A percentile compares a stretch with the other conserved stretches of the same genome.
phyloP scores from a whole-genome alignment of 2,797 vertebrate genomes.

The Lutjanus argentimaculatus region DNA sequence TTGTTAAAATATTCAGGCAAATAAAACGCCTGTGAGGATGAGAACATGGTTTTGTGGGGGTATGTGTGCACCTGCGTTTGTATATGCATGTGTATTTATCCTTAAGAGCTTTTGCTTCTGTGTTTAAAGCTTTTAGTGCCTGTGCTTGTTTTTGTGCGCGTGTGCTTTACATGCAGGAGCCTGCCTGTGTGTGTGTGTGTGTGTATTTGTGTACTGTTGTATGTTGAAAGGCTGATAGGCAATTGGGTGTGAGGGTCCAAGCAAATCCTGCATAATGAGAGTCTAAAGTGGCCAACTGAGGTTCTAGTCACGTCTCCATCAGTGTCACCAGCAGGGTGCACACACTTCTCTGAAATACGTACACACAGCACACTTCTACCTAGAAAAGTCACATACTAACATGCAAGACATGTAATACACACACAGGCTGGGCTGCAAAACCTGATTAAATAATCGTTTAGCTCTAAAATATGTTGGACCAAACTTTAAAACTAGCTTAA shows the following conservation, averaged over 20 bases:
- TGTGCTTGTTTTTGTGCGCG: not conserved
- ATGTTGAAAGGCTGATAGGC: slow-evolving; percentile 36
- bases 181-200: slow-evolving; percentile 3
- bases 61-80: slow-evolving; percentile 17
- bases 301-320: slow-evolving; percentile 69
- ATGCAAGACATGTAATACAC: slow-evolving; percentile 22
- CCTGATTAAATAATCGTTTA: no score
- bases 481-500: no score
- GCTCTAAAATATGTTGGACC: no score
- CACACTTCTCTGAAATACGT: slow-evolving; percentile 27
- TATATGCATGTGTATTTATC: slow-evolving; percentile 24
- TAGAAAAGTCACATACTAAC: slow-evolving; percentile 20
- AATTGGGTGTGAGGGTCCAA: slow-evolving; percentile 53
- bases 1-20: slow-evolving; percentile 60
- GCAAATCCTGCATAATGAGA: slow-evolving; percentile 63
- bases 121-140: slow-evolving; percentile 25
- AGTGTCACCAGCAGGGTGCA: slow-evolving; percentile 29
- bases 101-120: slow-evolving; percentile 26
- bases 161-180: slow-evolving; percentile 5
- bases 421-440: not conserved
- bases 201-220: slow-evolving; percentile 14
- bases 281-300: slow-evolving; percentile 61
- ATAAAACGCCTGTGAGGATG: slow-evolving; percentile 32
- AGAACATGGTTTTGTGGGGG: not conserved
- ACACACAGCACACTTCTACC: slow-evolving; percentile 16